These are phyloP conservation scores for Porites lutea DNA, from an alignment of 64 coral and sea anemone genomes.

Conservation along the genomic window DNA sequence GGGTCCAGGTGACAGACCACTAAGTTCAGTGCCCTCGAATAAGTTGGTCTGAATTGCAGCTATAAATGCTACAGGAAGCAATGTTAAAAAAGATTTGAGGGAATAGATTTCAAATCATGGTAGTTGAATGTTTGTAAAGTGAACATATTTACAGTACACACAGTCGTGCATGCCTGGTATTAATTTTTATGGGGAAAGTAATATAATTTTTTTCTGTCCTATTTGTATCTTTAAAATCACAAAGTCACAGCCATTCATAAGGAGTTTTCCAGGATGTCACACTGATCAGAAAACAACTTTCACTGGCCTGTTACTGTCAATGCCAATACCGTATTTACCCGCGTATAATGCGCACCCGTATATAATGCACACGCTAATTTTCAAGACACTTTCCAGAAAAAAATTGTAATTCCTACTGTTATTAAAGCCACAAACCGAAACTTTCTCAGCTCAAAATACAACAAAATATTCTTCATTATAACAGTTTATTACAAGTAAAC, in stretches of 20 bases:
- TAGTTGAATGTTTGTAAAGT: neutral
- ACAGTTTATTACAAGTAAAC: slow-evolving; percentile 1
- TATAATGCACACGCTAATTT: neutral
- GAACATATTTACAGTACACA: neutral
- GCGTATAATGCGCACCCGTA: no score
- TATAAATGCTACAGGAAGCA: slow-evolving; percentile 6
- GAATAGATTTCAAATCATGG: neutral
- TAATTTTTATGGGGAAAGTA: no score
- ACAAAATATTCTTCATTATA: neutral
- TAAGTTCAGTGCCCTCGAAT: slow-evolving; percentile 40
- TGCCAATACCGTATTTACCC: slow-evolving; percentile 8
- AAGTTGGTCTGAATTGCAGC: slow-evolving; percentile 24
- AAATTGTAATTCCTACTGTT: slow-evolving; percentile 7
- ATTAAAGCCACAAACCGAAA: slow-evolving; percentile 2
- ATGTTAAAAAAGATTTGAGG: neutral
- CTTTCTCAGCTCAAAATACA: neutral
- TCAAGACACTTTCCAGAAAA: slow-evolving; percentile 1
- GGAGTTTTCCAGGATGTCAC: slow-evolving; percentile 6
- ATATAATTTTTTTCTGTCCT: slow-evolving; percentile 34
- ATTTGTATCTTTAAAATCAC: slow-evolving; percentile 27
- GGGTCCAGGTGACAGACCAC: slow-evolving; percentile 56
- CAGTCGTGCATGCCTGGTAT: neutral
- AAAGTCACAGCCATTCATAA: slow-evolving; percentile 3
- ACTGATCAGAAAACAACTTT: slow-evolving; percentile 6
- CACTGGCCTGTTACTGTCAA: slow-evolving; percentile 18